Conservation (phyloP, 2,797 vertebrate genomes). For the Triplophysa yarkandensis region DNA sequence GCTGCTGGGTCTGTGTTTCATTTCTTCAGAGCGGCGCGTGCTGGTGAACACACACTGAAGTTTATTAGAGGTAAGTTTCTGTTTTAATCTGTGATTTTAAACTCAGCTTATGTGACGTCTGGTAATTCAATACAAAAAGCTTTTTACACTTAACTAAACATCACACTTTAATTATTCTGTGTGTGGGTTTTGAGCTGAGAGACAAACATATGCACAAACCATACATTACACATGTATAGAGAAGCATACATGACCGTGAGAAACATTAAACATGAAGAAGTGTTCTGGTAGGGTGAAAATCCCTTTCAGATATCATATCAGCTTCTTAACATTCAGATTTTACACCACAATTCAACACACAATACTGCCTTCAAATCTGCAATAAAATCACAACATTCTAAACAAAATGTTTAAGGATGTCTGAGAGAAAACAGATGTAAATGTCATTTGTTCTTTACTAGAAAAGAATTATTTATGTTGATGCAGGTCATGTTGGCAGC, state of each 20-base stretch:
- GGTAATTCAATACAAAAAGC: too few species aligned
- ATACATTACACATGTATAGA: not conserved
- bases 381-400: too few species aligned
- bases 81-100: not conserved
- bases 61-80: slow-evolving; percentile 18
- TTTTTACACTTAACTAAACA: not conserved
- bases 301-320: too few species aligned
- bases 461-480: too few species aligned
- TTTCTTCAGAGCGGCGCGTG: not conserved
- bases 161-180: not conserved
- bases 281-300: not conserved
- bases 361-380: too few species aligned
- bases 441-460: too few species aligned
- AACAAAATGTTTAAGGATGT: too few species aligned
- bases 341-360: too few species aligned
- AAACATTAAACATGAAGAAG: not conserved
- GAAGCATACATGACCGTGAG: not conserved
- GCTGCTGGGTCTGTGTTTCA: slow-evolving; percentile 11
- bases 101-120: not conserved
- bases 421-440: too few species aligned
- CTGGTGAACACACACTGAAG: slow-evolving; percentile 12
- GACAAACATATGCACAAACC: not conserved
- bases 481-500: too few species aligned
- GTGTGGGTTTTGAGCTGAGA: not conserved
- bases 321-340: too few species aligned